Conservation (phyloP, 2,113 vertebrate genomes). For the Pseudois nayaur region DNA sequence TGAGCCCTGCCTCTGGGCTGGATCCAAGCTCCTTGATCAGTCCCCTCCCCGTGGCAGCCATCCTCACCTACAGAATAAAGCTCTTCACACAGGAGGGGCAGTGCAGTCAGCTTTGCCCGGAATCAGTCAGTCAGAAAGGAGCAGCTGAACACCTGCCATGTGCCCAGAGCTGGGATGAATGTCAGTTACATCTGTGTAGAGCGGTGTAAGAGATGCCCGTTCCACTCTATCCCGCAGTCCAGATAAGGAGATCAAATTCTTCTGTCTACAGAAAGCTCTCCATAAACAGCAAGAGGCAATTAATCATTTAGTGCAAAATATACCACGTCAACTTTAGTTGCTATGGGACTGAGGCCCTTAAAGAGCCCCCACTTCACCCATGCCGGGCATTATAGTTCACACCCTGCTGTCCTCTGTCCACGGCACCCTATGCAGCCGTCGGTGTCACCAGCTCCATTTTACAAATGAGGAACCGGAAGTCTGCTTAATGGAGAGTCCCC, state of each 20-base stretch:
- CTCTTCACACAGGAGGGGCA: not conserved
- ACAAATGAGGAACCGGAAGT: not conserved
- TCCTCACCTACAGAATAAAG: not conserved
- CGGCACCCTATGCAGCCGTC: not conserved
- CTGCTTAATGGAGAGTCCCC: not conserved
- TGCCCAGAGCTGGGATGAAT: not conserved
- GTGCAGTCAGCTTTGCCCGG: not conserved
- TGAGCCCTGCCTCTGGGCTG: not conserved
- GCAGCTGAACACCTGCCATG: not conserved
- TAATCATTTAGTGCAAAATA: not conserved
- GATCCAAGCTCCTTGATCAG: not conserved
- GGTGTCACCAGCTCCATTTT: not conserved
- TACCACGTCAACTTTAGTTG: not conserved
- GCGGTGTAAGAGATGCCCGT: rapidly evolving
- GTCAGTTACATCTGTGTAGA: not conserved
- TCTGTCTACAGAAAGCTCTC: not conserved
- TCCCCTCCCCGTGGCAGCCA: not conserved
- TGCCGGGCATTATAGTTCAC: not conserved
- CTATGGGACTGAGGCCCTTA: not conserved
- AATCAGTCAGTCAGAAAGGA: not conserved
- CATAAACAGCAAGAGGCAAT: not conserved
- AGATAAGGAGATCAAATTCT: not conserved
- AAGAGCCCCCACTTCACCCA: not conserved
- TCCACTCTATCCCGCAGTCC: not conserved
- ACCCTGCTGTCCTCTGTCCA: not conserved